Evolutionary conservation across 2,113 vertebrate species (phyloP), one percentile per base, ranked within the genome.

Genomic region (Dissostichus mawsoni): DNA sequence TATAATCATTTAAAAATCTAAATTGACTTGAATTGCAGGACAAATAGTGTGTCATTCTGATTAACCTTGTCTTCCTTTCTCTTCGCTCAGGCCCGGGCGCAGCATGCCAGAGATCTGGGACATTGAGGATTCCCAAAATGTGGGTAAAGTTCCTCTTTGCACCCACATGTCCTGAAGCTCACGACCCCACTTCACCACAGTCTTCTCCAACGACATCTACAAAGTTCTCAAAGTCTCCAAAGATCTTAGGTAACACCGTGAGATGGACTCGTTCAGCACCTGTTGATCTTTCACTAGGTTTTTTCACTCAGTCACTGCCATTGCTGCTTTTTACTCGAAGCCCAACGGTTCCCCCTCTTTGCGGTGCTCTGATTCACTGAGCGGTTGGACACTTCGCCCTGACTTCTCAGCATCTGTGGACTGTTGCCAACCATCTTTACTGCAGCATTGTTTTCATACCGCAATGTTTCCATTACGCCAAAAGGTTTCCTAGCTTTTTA

Each of bases 41-140:
- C 1, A 4, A 10, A 45, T 41, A 4, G 29, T n/a, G 5, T 16
- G 16, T 66, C 0, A 45, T 25, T 36, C 9, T 62, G 7, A 17
- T 69, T 8, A 18, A 12, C 12, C 5, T 20, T 57, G 14, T 45
- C 45, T 13, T 0, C 23, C 8, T 62, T 8, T 51, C 1, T 50
- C n/a, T 44, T 17, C 17, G 0, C 3, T 1, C 87, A 99, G 98
- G 93, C 97, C 97, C 20, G 98, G 98, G 1, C 99, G 98, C 94
- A 99, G 97, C 84, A 97, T 99, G 97, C 97, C 98, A 63, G 98
- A 99, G 94, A 99, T 99, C 58, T 99, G 98, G 98, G 98, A 99
- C 59, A 92, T 98, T 0, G 98, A 99, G 90, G 97, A 99, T 83
- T 94, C 94, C 1, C 55, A 92, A 48, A 98, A 99, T 25, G 86